Base-by-base conservation (phyloP, 2,888 invertebrate genomes). In the Eledona agricola region DNA sequence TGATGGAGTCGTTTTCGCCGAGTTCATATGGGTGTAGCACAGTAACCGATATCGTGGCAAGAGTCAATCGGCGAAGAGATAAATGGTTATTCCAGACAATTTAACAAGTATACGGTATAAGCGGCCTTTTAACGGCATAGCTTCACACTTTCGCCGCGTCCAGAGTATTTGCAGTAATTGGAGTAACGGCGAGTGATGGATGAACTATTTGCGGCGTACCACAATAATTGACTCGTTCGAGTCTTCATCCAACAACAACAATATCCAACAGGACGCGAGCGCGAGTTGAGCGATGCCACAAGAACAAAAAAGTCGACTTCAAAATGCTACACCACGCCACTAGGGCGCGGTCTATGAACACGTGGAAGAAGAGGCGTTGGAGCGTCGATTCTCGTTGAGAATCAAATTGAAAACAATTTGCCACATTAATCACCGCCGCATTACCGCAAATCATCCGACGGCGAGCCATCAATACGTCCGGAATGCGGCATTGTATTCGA, bases 151-250 rank as follows among this genome's bases (percentile, higher is more conserved):
- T 55, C 50, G 20, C 37, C 38, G 7, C 50, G 22, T 43, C 32
- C 7, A 12, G 23, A 32, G 53, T 37, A 55, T 50, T 55, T 38
- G 37, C 28, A 40, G 31, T 55, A 55, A 55, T 55, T 55, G 45
- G 50, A 50, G 50, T 45, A 45, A 50, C 50, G 55, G 45, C 55
- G 37, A 15, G 43, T 55, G 55, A 55, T 55, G 50, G 31, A 55
- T 55, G 50, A 45, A 55, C 23, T 55, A 50, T 45, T 43, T 43
- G 22, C 34, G 35, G 9, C 9, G n/a, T n/a, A n/a, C n/a, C n/a
- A n/a, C n/a, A n/a, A n/a, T n/a, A n/a, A n/a, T n/a, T n/a, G n/a
- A n/a, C n/a, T n/a, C n/a, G n/a, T n/a, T n/a, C n/a, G n/a, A n/a
- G n/a, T n/a, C n/a, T n/a, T n/a, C n/a, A n/a, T n/a, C n/a, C n/a